Percentiles rank a stretch among this genome's conserved stretches.
phyloP scores from a whole-genome alignment of 1,140 invertebrate genomes.

The Lineus longissimus region DNA sequence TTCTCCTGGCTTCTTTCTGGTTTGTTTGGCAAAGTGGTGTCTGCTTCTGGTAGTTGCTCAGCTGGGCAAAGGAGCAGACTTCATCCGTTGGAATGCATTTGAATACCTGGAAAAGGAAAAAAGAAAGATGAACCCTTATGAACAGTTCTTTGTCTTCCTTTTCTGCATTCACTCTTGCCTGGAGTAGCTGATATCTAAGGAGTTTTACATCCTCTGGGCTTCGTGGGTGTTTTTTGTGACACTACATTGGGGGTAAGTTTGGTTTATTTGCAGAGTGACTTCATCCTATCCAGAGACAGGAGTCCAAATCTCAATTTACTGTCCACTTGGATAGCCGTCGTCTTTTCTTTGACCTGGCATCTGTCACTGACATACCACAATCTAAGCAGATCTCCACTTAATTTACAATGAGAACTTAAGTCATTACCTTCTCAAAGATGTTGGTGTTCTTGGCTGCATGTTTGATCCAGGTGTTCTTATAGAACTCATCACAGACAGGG shows the following conservation, averaged over 20 bases:
- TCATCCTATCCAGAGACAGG: background rate
- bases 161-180: too few species aligned
- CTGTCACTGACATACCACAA: too few species aligned
- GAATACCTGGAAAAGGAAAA: constrained; percentile 61
- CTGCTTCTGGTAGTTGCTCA: constrained; percentile 70
- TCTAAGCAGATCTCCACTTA: too few species aligned
- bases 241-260: too few species aligned
- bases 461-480: constrained; percentile 73
- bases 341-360: too few species aligned
- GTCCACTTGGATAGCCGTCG: too few species aligned
- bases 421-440: constrained; percentile 79
- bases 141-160: too few species aligned
- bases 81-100: constrained; percentile 78
- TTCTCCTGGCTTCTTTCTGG: constrained; percentile 65
- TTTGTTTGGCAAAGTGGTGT: constrained; percentile 65
- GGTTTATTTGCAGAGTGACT: too few species aligned
- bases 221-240: too few species aligned
- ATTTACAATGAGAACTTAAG: too few species aligned
- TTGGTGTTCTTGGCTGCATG: constrained; percentile 76
- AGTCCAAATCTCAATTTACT: background rate
- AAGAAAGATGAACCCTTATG: constrained; percentile 6
- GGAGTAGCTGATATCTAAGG: too few species aligned
- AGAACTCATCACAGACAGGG: constrained; percentile 66
- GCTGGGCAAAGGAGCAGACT: constrained; percentile 68
- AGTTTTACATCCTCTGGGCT: too few species aligned